phyloP scores from a whole-genome alignment of 37 sponge, comb jelly and placozoan genomes.

The Spongilla lacustris region DNA sequence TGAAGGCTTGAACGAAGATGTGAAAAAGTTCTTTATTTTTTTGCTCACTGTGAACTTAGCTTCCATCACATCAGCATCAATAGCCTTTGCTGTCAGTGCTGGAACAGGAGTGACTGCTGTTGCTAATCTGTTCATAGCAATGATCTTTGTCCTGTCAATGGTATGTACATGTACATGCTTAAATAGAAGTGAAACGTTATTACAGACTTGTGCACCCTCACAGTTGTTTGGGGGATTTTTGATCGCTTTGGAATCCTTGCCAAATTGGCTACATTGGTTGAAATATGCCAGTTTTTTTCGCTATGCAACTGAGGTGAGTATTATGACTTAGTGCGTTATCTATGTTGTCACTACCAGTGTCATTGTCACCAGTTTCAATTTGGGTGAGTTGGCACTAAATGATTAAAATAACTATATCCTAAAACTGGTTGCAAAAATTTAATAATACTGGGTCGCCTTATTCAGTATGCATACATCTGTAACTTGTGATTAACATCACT shows the following conservation, averaged over 20 bases:
- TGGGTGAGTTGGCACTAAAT: neutral
- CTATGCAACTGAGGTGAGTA: conserved; percentile 45
- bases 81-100: conserved; percentile 70
- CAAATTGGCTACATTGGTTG: conserved; percentile 73
- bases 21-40: conserved; percentile 67
- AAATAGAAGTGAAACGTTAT: no score
- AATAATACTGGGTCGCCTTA: no score
- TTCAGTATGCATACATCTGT: no score
- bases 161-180: conserved; percentile 23
- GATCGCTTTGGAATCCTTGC: conserved; percentile 54
- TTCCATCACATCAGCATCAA: conserved; percentile 46
- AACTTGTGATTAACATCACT: no score
- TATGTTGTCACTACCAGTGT: no score
- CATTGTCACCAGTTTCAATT: no score
- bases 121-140: conserved; percentile 61
- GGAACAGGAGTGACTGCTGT: conserved; percentile 42
- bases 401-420: neutral
- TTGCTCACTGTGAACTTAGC: conserved; percentile 57
- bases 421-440: no score
- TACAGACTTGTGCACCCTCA: neutral
- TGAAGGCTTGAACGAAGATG: conserved; percentile 55
- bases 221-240: conserved; percentile 89
- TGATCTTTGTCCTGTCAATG: conserved; percentile 68
- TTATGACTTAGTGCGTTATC: neutral
- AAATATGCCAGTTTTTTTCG: conserved; percentile 77